Evolutionary conservation across 1,140 invertebrate species (phyloP), one percentile per base, ranked within the genome.

Genomic region (Drosophila pruinosa): DNA sequence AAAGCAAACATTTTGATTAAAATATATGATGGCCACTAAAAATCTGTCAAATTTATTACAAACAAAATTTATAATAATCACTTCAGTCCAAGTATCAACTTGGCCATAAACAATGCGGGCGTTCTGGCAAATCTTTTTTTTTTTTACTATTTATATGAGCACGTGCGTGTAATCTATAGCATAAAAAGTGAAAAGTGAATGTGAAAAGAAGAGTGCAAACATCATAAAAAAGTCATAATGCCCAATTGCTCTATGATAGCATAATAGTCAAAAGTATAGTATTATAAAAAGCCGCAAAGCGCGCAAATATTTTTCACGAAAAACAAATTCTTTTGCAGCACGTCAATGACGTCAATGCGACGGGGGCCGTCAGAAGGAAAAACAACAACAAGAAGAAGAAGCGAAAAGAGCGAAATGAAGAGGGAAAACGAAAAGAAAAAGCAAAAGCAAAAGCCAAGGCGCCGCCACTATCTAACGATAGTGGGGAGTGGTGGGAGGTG

Each of bases 331-430:
- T 67, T 86, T 76, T 71, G 78, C 81, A 43, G 71, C 77, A 75
- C 74, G 82, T 88, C 75, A 82, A 82, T 88, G 82, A 88, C 82
- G 82, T 88, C 82, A 88, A 88, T 88, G 71, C 70, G 63, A 77
- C 72, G 80, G 59, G 39, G 75, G 50, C 81, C 79, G 76, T 86
- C 77, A 76, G 53, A 64, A 72, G 50, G 47, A 62, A 57, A 54
- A 54, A 68, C 43, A 41, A 62, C 68, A 38, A 53, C 26, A 24
- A 34, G 28, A 47, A 31, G 65, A 47, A 57, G 68, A 54, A 48
- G 43, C 41, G 15, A 58, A 65, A 57, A 47, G 36, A 74, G 31
- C 22, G 56, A 70, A 78, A 78, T 24, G 22, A 31, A 38, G 39
- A 7, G 24, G 63, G 14, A 14, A 72, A 41, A 12, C n/a, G 38